Evolutionary conservation across 2,797 vertebrate species (phyloP), one percentile per base, ranked within the genome.

Genomic region (Falco columbarius): DNA sequence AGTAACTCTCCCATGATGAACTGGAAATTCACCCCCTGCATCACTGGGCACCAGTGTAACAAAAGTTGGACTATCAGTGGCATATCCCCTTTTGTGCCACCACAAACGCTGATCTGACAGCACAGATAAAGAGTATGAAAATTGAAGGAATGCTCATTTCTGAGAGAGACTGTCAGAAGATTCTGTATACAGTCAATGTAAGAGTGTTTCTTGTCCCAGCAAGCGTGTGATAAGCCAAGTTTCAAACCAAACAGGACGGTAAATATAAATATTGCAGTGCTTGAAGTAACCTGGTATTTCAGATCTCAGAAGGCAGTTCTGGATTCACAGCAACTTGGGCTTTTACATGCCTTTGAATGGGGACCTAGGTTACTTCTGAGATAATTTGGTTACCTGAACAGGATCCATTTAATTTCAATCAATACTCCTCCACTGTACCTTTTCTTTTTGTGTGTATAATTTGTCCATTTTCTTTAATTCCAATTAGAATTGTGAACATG

Each of bases 1-100:
- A 83, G 71, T 54, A 86, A 79, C 62, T 95, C 79, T 97, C 91
- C 90, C 55, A n/a, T 15, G 88, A 93, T 89, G 66, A 97, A 77
- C 67, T 6, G 14, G 14, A 97, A 97, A 96, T 81, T 84, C 56
- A 94, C 36, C 63, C 63, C 40, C 71, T 74, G 86, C 58, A 75
- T 47, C 82, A 75, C 72, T 91, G 84, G 77, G 62, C 14, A 23
- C 54, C 55, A 34, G 62, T 42, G 62, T 22, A 90, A 95, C 75
- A 89, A 74, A 96, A 93, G 58, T 30, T 89, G 68, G 44, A 59
- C 67, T 90, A 13, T 55, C 58, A 17, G 2, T 7, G 86, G 81
- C 44, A 62, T 51, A 89, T 77, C 68, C 74, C 81, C 67, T 70
- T 94, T 86, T 70, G 72, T 85, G 79, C 59, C 75, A 80, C 73